A percentile compares a stretch with the other conserved stretches of the same genome.
These are phyloP conservation scores for Globia sparganii DNA, from an alignment of 2,888 invertebrate species.

Conservation along the genomic window DNA sequence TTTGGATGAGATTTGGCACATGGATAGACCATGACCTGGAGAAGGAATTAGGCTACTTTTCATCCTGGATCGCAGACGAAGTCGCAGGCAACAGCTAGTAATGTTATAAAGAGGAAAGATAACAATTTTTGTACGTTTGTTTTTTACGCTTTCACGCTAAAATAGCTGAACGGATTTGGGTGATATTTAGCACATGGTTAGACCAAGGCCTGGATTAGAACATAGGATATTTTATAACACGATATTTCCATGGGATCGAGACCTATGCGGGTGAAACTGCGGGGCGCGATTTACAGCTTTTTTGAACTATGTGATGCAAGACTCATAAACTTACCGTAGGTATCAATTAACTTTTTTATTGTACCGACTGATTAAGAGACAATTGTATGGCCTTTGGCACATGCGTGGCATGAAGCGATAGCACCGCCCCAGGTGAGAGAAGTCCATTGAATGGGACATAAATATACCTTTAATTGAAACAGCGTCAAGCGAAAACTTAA, in stretches of 20 bases:
- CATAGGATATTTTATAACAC: not conserved
- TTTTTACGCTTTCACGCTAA: not conserved
- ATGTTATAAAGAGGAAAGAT: too few relatives aligned
- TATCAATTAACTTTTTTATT: not conserved
- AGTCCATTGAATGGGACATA: slow-evolving; percentile 5
- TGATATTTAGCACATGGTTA: not conserved
- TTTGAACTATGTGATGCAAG: not conserved
- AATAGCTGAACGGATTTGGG: not conserved
- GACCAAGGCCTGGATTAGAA: not conserved
- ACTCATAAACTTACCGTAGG: not conserved
- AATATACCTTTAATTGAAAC: not conserved
- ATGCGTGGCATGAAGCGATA: slow-evolving; percentile 4
- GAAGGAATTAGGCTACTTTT: too few relatives aligned
- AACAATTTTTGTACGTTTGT: too few relatives aligned
- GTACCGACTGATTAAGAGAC: not conserved
- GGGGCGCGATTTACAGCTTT: not conserved
- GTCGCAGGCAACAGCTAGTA: too few relatives aligned
- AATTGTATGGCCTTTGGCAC: not conserved
- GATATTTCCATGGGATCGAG: not conserved
- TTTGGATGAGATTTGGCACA: too few relatives aligned
- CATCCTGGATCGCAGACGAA: too few relatives aligned
- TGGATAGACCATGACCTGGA: too few relatives aligned
- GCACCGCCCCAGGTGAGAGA: not conserved
- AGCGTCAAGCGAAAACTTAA: not conserved
- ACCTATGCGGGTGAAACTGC: not conserved